Conservation (phyloP, 1,140 invertebrate species). For the Musca vetustissima region DNA sequence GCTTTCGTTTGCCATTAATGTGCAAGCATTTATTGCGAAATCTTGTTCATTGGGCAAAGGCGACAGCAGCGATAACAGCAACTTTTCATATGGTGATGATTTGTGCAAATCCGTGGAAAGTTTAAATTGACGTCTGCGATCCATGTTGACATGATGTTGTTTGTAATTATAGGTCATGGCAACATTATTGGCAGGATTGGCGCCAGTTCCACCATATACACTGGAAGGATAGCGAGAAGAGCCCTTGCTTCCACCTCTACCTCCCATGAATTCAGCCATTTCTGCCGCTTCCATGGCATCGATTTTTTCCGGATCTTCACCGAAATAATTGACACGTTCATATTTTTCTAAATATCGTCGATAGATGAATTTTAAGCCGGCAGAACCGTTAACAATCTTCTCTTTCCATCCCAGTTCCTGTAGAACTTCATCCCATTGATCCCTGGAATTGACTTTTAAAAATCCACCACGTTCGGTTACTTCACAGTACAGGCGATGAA, state of each 20-base stretch:
- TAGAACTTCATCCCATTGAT: conserved; percentile 81
- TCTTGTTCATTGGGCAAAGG: conserved; percentile 98
- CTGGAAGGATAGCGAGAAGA: conserved; percentile 18
- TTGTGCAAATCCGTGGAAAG: conserved; percentile 66
- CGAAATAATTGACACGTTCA: conserved; percentile 59
- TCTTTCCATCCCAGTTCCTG: conserved; percentile 75
- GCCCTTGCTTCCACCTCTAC: conserved; percentile 51
- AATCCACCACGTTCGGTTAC: conserved; percentile 91
- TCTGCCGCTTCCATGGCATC: conserved; percentile 72
- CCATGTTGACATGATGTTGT: conserved; percentile 79
- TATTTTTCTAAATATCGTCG: conserved; percentile 72
- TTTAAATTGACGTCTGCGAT: conserved; percentile 49
- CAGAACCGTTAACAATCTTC: conserved; percentile 82
- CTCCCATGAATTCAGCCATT: conserved; percentile 38
- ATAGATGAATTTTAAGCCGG: conserved; percentile 87
- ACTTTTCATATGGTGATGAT: conserved; percentile 80
- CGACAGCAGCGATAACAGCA: conserved; percentile 86
- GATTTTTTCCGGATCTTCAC: conserved; percentile 76
- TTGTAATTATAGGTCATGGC: conserved; percentile 80
- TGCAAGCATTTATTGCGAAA: conserved; percentile 96
- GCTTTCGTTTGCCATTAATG: conserved; percentile 90
- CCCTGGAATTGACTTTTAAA: conserved; percentile 80
- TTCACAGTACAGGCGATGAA: conserved; percentile 85
- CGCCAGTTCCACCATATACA: conserved; percentile 6
- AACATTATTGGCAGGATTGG: conserved; percentile 59